Evolutionary conservation across 2,888 invertebrate genomes (phyloP), one percentile per base, ranked within the genome.

Genomic region (Capitulum mitella): DNA sequence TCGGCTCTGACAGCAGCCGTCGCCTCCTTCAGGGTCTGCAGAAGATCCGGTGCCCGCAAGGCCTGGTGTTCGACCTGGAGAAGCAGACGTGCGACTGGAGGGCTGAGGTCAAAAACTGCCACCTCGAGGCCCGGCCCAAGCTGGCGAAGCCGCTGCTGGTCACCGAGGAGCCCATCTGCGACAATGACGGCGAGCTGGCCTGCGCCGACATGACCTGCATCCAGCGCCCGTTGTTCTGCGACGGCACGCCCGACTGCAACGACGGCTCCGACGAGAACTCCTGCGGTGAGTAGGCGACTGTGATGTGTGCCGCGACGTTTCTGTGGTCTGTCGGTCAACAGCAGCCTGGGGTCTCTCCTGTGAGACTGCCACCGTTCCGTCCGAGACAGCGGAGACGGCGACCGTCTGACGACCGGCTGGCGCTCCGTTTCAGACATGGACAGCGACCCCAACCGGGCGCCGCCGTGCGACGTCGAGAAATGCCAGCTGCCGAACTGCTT

Each of bases 11-110:
- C 46, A 14, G 46, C 46, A 46, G 10, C 46, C 14, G 8, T 46
- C 14, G 8, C 46, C 6, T 46, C 10, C 14, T 46, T 82, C 87
- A 93, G 93, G 95, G 95, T 85, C 91, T 95, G 78, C 94, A 95
- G 90, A 95, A 94, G 46, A 93, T 95, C 84, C 91, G 95, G 86
- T 95, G 95, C 85, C 95, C 95, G 70, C 94, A 95, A 79, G 95
- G 95, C 87, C 88, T 96, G 83, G 95, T 89, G 87, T 96, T 96
- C 87, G 95, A 96, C 86, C 94, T 95, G 84, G 95, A 95, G 85
- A 94, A 95, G 86, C 95, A 96, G 87, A 95, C 95, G 3, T 96
- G 95, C 85, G 95, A 95, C 85, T 96, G 95, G 95, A 95, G 93
- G 86, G 93, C 92, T 82, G 90, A 94, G 3, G 95, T 95, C n/a